Base-by-base conservation (phyloP, 2,113 vertebrate species). In the Laticauda colubrina region DNA sequence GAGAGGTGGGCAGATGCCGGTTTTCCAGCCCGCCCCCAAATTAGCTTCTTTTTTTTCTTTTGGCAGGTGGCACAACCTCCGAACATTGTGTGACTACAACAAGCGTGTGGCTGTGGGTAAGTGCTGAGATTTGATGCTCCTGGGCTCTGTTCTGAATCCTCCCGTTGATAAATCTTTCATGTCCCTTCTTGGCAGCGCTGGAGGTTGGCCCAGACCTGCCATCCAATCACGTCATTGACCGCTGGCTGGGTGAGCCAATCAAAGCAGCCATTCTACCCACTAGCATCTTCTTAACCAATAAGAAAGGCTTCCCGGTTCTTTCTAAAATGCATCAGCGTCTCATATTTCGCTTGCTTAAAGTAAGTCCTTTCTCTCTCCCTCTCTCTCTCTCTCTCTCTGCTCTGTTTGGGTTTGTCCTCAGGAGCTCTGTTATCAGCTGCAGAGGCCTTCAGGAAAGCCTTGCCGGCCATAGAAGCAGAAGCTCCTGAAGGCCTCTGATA, bases 201-300 rank as follows among this genome's bases (percentile, higher is more conserved):
- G 98, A 99, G 94, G 95, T 99, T 10, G 98, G 98, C 26, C 97
- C 98, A 51, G 98, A 99, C 96, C 97, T 99, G 94, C 99, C 99
- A 0, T 98, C 98, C 88, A 98, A 98, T 7, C 95, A 98, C 0
- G 98, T 99, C 93, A 98, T 99, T 57, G 98, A 99, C 95, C 98
- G 98, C 75, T 99, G 99, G 99, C 98, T 99, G 9, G 98, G 99
- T 9, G 99, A 99, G 90, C 98, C 99, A 9, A 99, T 99, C 96
- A 99, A 99, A 97, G 98, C 99, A 88, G 99, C 98, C 87, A 96
- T 99, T 92, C 97, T 99, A 20, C 98, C 98, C 61, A 99, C 99
- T 92, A 98, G 96, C 96, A 98, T 99, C 97, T 99, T 99, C 95
- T 96, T 99, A 57, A 99, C 99, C 59, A 99, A 99, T 96, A 99